Evolutionary conservation across 2,888 invertebrate genomes (phyloP).

Genomic region (Camponotus fellah): DNA sequence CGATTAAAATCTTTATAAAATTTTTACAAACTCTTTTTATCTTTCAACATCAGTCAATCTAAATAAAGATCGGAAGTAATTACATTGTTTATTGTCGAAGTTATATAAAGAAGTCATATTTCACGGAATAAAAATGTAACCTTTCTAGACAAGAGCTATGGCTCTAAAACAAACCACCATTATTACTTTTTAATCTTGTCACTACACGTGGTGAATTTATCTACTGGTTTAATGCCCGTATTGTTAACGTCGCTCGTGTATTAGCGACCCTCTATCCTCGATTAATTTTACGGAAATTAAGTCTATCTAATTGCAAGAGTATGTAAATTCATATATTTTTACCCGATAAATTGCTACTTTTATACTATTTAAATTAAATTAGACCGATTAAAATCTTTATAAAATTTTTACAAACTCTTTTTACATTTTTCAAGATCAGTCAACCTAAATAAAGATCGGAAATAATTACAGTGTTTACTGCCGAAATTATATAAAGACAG

Average conservation of each 20-base stretch:
- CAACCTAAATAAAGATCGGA: neutral
- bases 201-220: constrained; percentile 18
- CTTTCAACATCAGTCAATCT: neutral
- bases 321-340: constrained; percentile 3
- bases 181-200: constrained; percentile 41
- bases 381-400: neutral
- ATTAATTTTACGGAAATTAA: constrained; percentile 28
- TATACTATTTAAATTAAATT: neutral
- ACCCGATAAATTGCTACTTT: neutral
- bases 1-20: neutral
- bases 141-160: neutral
- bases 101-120: neutral
- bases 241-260: neutral
- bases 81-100: neutral
- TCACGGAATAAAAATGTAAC: constrained; percentile 2
- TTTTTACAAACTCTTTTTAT: neutral
- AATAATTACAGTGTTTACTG: neutral
- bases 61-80: neutral
- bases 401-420: neutral
- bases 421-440: neutral
- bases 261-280: neutral
- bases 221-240: neutral
- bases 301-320: constrained; percentile 8
- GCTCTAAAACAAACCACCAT: no score
- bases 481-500: neutral